Evolutionary conservation across 2,797 vertebrate species (phyloP).

Genomic region (Cichlasoma orientale): DNA sequence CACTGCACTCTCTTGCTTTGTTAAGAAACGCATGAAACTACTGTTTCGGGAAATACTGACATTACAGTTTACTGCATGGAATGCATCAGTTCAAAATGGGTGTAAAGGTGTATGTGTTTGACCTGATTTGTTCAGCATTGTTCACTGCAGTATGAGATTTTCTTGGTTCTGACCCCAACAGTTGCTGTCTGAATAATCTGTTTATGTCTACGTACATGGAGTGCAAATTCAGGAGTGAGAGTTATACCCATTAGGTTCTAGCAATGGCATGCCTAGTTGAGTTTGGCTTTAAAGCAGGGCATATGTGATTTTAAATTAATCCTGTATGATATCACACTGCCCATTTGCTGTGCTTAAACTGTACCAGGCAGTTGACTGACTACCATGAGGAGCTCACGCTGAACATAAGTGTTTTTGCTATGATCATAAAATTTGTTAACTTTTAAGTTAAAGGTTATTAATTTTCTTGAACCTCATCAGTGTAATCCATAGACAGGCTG

Average conservation of each 20-base stretch:
- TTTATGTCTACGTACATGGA: not conserved
- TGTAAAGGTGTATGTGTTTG: not conserved
- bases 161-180: not conserved
- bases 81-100: accelerated
- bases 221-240: not conserved
- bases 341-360: not conserved
- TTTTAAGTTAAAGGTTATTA: not conserved
- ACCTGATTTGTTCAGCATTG: not conserved
- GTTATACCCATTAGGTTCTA: not conserved
- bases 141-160: not conserved
- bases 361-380: not conserved
- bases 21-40: not conserved
- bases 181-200: not conserved
- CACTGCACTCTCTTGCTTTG: not conserved
- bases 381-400: not conserved
- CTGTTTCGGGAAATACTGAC: not conserved
- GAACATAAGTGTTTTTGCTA: not conserved
- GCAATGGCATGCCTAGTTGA: too few species aligned
- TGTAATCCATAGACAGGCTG: not conserved
- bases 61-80: not conserved
- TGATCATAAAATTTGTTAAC: not conserved
- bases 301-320: too few species aligned
- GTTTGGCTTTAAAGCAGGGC: too few species aligned
- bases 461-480: not conserved
- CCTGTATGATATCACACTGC: not conserved